phyloP scores from a whole-genome alignment of 2,888 invertebrate species.

The Deroplatys truncata region DNA sequence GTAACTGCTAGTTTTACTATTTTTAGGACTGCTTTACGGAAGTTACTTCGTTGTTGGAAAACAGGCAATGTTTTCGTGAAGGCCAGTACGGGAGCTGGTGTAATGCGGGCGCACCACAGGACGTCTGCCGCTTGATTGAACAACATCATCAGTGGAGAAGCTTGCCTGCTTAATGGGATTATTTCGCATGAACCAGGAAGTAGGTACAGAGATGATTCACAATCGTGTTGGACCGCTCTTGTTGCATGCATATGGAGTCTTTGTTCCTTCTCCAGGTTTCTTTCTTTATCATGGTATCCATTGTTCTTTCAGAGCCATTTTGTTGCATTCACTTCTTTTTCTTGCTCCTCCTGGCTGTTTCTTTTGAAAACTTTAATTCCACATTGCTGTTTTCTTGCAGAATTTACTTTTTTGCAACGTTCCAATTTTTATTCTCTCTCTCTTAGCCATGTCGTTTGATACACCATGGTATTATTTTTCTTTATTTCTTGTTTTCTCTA shows the following conservation, averaged over 20 bases:
- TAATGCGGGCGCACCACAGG: background rate
- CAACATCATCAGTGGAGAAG: background rate
- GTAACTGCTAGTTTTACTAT: too few relatives aligned
- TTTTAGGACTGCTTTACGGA: background rate
- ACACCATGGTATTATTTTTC: too few relatives aligned
- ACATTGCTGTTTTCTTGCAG: too few relatives aligned
- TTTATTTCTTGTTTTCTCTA: too few relatives aligned
- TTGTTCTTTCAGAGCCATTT: too few relatives aligned
- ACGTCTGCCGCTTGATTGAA: background rate
- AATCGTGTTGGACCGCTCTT: background rate
- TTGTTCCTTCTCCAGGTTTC: background rate
- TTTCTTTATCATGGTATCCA: background rate
- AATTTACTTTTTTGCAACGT: too few relatives aligned
- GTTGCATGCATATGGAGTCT: background rate
- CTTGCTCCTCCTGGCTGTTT: too few relatives aligned
- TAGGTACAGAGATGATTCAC: background rate
- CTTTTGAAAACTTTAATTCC: too few relatives aligned
- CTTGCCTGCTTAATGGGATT: background rate
- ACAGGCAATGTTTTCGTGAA: background rate
- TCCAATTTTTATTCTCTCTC: too few relatives aligned
- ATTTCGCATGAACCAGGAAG: background rate
- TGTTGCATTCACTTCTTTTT: too few relatives aligned
- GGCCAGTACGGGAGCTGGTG: background rate
- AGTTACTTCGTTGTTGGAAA: background rate
- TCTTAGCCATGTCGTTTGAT: too few relatives aligned